A percentile compares a stretch with the other conserved stretches of the same genome.
These are phyloP conservation scores for Echiichthys vipera DNA, from an alignment of 2,797 vertebrate genomes.

Conservation along the genomic window DNA sequence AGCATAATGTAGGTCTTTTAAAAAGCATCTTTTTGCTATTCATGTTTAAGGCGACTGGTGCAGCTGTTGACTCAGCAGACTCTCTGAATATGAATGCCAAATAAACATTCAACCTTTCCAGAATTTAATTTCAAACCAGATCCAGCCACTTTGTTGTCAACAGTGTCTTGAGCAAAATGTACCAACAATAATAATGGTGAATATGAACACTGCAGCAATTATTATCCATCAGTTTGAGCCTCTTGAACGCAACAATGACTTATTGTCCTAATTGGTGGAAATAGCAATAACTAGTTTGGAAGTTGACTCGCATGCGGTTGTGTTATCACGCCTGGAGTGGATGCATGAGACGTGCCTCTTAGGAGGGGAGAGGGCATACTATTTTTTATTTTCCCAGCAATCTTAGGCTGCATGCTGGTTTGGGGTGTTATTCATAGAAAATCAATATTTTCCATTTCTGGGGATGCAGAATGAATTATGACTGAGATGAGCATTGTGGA, in stretches of 20 bases:
- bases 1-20: too few relatives aligned
- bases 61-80: constrained; percentile 29
- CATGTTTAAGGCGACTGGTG: not conserved
- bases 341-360: constrained; percentile 22
- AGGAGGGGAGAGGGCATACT: constrained; percentile 7
- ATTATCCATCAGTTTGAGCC: constrained; percentile 63
- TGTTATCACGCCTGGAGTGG: constrained; percentile 46
- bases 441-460: constrained; percentile 84
- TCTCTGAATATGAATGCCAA: constrained; percentile 28
- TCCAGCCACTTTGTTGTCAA: constrained; percentile 45
- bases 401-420: constrained; percentile 60
- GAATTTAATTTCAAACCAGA: constrained; percentile 39
- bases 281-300: constrained; percentile 52
- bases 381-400: constrained; percentile 51
- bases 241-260: constrained; percentile 52
- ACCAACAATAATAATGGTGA: constrained; percentile 57
- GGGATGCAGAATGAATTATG: constrained; percentile 82
- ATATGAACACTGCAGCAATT: constrained; percentile 51
- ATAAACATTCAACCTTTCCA: constrained; percentile 46
- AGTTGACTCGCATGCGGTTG: constrained; percentile 23
- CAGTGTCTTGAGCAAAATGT: constrained; percentile 57
- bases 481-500: constrained; percentile 76
- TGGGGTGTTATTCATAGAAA: constrained; percentile 79
- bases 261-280: constrained; percentile 71
- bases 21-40: constrained; percentile 6